Conservation (phyloP, 2,797 vertebrate genomes). For the Sebastes cheni region DNA sequence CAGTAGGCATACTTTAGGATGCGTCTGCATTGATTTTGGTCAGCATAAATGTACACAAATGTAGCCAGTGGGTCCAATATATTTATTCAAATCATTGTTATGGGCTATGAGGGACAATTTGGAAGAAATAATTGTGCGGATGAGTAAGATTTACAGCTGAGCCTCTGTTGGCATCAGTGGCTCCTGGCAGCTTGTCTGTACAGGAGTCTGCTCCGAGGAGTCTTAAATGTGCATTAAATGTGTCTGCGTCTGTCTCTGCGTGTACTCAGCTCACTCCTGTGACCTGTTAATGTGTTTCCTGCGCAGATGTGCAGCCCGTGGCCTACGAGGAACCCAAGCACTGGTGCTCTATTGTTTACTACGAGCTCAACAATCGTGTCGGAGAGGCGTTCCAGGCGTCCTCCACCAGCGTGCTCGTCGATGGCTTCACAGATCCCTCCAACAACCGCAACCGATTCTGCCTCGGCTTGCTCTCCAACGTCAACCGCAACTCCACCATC, state of each 20-base stretch:
- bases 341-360: constrained; percentile 99
- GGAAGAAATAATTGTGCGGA: constrained; percentile 17
- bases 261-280: constrained; percentile 27
- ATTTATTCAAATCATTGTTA: constrained; percentile 44
- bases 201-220: constrained; percentile 21
- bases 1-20: constrained; percentile 26
- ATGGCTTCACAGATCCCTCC: constrained; percentile 98
- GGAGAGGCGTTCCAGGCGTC: constrained; percentile 97
- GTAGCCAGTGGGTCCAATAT: constrained; percentile 25
- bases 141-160: constrained; percentile 39
- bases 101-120: constrained; percentile 38
- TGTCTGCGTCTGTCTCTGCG: constrained; percentile 24
- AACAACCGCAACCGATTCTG: constrained; percentile 99
- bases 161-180: constrained; percentile 4
- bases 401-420: constrained; percentile 96
- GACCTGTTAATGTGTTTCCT: constrained; percentile 66
- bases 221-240: constrained; percentile 34
- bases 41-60: constrained; percentile 43
- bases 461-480: constrained; percentile 96
- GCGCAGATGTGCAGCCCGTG: constrained; percentile 94
- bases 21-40: constrained; percentile 53
- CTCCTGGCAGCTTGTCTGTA: constrained; percentile 34
- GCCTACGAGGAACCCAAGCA: constrained; percentile 97
- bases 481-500: constrained; percentile 99
- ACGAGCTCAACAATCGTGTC: constrained; percentile 97